Conservation (phyloP, 2,888 invertebrate species). For the Luffia ferchaultella region DNA sequence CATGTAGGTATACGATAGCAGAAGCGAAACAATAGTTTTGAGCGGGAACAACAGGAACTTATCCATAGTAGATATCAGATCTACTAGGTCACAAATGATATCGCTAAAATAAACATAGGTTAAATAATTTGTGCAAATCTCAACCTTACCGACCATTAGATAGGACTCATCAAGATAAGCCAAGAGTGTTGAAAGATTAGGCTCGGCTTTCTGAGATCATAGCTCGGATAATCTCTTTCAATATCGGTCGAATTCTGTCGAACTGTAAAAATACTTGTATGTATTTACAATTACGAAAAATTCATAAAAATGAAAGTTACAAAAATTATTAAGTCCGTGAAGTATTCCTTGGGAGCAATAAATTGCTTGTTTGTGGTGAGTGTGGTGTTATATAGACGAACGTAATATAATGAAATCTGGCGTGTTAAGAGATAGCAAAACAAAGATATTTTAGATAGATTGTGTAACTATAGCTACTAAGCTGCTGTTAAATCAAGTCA, state of each 20-base stretch:
- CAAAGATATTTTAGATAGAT: no score
- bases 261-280: not conserved
- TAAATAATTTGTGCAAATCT: not conserved
- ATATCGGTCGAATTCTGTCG: not conserved
- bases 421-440: no score
- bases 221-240: not conserved
- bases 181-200: not conserved
- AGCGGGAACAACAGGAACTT: no score
- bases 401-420: no score
- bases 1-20: no score
- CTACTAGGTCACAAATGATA: no score
- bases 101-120: not conserved
- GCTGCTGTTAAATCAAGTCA: no score
- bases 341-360: constrained; percentile 75
- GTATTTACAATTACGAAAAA: not conserved
- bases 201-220: not conserved
- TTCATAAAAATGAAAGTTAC: constrained; percentile 57
- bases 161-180: not conserved
- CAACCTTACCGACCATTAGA: not conserved
- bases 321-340: constrained; percentile 58
- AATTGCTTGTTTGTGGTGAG: constrained; percentile 81
- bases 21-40: no score
- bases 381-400: no score
- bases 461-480: no score
- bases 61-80: no score